phyloP scores from a whole-genome alignment of 2,113 vertebrate genomes.

The Catagonus wagneri region DNA sequence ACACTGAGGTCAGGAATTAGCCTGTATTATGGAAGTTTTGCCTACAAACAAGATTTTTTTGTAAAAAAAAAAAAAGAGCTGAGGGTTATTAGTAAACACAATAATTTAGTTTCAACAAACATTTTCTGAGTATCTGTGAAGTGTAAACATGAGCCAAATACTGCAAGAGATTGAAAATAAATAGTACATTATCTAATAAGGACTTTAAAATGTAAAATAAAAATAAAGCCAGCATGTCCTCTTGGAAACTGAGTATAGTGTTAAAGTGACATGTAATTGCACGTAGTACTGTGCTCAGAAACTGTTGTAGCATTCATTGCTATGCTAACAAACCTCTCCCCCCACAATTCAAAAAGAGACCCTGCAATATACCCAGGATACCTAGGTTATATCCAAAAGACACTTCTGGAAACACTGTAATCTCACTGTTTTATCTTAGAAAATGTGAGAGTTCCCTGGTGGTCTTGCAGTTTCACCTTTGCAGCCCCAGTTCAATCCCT shows the following conservation, averaged over 20 bases:
- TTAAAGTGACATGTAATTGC: background rate
- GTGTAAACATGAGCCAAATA: background rate
- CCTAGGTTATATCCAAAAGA: background rate
- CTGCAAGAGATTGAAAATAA: background rate
- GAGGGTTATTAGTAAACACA: background rate
- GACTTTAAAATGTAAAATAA: background rate
- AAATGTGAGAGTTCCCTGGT: background rate
- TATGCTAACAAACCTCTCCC: background rate
- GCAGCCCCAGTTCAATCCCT: no score
- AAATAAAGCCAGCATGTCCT: background rate
- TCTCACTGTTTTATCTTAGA: background rate
- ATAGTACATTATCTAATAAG: background rate
- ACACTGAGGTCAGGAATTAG: constrained; percentile 14
- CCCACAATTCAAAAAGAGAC: background rate
- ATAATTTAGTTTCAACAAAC: background rate
- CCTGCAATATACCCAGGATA: background rate
- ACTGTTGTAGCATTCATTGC: background rate
- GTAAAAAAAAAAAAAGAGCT: background rate
- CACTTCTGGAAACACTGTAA: background rate
- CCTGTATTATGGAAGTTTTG: background rate
- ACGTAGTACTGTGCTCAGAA: background rate
- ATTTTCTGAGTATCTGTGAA: constrained; percentile 7
- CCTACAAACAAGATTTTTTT: constrained; percentile 10
- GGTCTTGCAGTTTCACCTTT: no score
- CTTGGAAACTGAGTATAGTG: background rate